Base-by-base conservation (phyloP, 2,797 vertebrate species). In the Natrix natrix region DNA sequence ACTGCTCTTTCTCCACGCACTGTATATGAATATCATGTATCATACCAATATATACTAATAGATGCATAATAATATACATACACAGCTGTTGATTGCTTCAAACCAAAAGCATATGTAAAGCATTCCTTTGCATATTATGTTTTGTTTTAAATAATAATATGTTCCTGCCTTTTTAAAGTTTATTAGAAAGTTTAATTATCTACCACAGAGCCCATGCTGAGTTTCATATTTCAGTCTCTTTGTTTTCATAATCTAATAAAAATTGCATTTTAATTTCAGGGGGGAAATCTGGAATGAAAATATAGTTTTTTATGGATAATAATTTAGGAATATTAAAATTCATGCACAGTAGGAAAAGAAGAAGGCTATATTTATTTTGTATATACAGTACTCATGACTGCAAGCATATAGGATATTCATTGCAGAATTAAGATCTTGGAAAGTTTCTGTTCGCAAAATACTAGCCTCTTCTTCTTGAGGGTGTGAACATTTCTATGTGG, bases 81-180 rank as follows among this genome's bases (percentile, higher is more conserved):
- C 32, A 78, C 16, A 74, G 16, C 69, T 78, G 32, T 17, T 17
- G 74, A 43, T 43, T 78, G 74, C 74, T 83, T 83, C 20, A 83
- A 24, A 83, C 37, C 37, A 83, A 83, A 78, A 83, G 87, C 83
- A 57, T 83, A 12, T 22, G 24, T 32, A 88, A 88, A 95, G 88
- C 11, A 88, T 52, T 5, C 37, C 2, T 20, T 69, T 61, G 43
- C 12, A 22, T 1, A 61, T 91, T 95, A 86, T 93, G 37, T 43
- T 83, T 74, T 83, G 8, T 83, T 48, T 83, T 43, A 83, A 83
- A 83, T 83, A 55, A 24, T n/a, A 6, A 43, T 28, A 5, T 89
- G 88, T 54, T 91, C 87, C 94, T 92, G 74, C 5, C 16, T 92
- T 92, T 28, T 55, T 69, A 90, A 90, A 91, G 87, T 88, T 90